Base-by-base conservation (phyloP, 2,888 invertebrate genomes). In the Pheosia gnoma region DNA sequence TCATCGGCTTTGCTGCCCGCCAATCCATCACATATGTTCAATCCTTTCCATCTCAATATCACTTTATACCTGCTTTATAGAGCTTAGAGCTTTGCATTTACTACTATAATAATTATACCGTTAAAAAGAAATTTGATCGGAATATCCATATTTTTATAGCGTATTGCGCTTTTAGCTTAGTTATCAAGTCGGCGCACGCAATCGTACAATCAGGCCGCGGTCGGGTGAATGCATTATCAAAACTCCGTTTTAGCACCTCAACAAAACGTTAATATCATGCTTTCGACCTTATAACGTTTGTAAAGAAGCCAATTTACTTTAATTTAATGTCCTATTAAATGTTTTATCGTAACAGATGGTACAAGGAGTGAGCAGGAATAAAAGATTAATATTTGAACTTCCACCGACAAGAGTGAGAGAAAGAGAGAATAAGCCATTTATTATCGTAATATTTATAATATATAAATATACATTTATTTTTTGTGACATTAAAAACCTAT, bases 141-240 rank as follows among this genome's bases (percentile, higher is more conserved):
- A 61, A 80, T 85, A 72, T 87, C 85, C 85, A 84, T 74, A 80
- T 70, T 83, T 75, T 73, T 77, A 71, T 62, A 73, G 70, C 72
- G 60, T 58, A 82, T 82, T 86, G 83, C 80, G 82, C 85, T 88
- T 89, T 86, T 80, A 84, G 81, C 80, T 82, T 68, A 70, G 83
- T 88, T 89, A 90, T 90, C 89, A 89, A 86, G 81, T 84, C 84
- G 77, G 69, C 75, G 78, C 90, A 92, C 90, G 91, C 92, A 84
- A 91, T 86, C 72, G 85, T 70, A 86, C 88, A 86, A 91, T 91
- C 90, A 90, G 79, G 70, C 71, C 72, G 73, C 78, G 79, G 78
- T 83, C 76, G 74, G 77, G 80, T 84, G 86, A 88, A 87, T 88
- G 86, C 88, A 86, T 25, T 86, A 90, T 87, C 86, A 84, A 83